Conservation (phyloP, 2,888 invertebrate species). For the Temnothorax unifasciatus region DNA sequence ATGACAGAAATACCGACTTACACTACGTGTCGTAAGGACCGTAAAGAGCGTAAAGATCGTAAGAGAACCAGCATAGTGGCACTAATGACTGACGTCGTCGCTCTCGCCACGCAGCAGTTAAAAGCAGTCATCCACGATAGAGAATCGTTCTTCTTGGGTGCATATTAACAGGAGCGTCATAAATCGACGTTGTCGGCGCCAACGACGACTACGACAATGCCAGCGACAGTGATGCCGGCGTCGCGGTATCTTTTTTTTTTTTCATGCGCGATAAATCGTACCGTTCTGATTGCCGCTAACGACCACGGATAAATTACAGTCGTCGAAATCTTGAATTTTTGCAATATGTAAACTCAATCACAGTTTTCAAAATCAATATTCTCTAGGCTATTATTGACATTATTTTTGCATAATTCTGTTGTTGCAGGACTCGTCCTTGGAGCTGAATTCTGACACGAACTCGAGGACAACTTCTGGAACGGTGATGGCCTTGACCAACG, state of each 20-base stretch:
- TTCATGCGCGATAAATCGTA: conserved; percentile 58
- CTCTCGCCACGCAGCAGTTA: conserved; percentile 42
- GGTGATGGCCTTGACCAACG: conserved; percentile 82
- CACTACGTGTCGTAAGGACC: neutral
- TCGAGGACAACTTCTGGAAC: conserved; percentile 80
- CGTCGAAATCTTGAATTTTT: neutral
- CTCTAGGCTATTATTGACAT: conserved; percentile 2
- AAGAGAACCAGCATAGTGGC: conserved; percentile 37
- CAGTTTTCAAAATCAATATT: neutral
- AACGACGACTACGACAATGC: neutral
- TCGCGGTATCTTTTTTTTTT: conserved; percentile 40
- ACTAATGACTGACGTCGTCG: conserved; percentile 47
- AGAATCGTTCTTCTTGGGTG: conserved; percentile 51
- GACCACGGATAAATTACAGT: conserved; percentile 64
- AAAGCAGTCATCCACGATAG: conserved; percentile 60
- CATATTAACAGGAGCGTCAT: conserved; percentile 56
- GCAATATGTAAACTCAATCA: neutral
- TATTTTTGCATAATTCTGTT: neutral
- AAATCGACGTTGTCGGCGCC: conserved; percentile 59
- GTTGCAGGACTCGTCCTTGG: conserved; percentile 82
- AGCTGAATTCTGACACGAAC: conserved; percentile 79
- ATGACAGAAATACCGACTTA: neutral
- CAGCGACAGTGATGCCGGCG: conserved; percentile 23
- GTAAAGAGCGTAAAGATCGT: conserved; percentile 55
- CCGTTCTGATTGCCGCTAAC: conserved; percentile 59